Conservation (phyloP, 30 jellyfish, hydroid and myxozoan species). For the Hydra vulgaris region DNA sequence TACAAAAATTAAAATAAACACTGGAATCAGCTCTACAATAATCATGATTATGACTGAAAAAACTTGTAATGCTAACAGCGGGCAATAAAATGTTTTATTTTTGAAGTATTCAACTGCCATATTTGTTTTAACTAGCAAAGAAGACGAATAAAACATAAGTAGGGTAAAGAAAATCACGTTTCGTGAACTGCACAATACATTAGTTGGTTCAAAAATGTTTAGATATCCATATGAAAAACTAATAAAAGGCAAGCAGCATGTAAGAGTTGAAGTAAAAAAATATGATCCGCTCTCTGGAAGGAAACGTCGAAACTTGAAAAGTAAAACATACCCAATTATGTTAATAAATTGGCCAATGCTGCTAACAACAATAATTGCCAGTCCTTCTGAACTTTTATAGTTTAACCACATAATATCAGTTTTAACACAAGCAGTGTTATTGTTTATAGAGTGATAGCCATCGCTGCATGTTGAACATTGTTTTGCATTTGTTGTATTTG, state of each 20-base stretch:
- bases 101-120: slow-evolving; percentile 21
- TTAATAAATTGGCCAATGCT: slow-evolving; percentile 33
- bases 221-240: slow-evolving; percentile 48
- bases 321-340: slow-evolving; percentile 8
- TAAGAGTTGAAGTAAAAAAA: slow-evolving; percentile 25
- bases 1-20: slow-evolving; percentile 35
- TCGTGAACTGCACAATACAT: slow-evolving; percentile 41
- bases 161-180: slow-evolving; percentile 47
- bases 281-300: slow-evolving; percentile 34
- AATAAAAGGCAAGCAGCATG: slow-evolving; percentile 31
- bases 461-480: slow-evolving; percentile 39
- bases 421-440: slow-evolving; percentile 38
- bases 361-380: slow-evolving; percentile 38
- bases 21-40: slow-evolving; percentile 36
- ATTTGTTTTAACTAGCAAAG: slow-evolving; percentile 34
- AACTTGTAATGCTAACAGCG: slow-evolving; percentile 22
- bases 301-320: slow-evolving; percentile 34
- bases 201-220: slow-evolving; percentile 52
- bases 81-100: slow-evolving; percentile 5
- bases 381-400: slow-evolving; percentile 35
- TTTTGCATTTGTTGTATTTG: slow-evolving; percentile 31
- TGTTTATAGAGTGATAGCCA: slow-evolving; percentile 37
- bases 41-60: slow-evolving; percentile 21
- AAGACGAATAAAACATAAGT: slow-evolving; percentile 28
- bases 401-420: slow-evolving; percentile 54